These are phyloP conservation scores for Gryon sp. DNA, from an alignment of 1,140 invertebrate species.

Conservation along the genomic window DNA sequence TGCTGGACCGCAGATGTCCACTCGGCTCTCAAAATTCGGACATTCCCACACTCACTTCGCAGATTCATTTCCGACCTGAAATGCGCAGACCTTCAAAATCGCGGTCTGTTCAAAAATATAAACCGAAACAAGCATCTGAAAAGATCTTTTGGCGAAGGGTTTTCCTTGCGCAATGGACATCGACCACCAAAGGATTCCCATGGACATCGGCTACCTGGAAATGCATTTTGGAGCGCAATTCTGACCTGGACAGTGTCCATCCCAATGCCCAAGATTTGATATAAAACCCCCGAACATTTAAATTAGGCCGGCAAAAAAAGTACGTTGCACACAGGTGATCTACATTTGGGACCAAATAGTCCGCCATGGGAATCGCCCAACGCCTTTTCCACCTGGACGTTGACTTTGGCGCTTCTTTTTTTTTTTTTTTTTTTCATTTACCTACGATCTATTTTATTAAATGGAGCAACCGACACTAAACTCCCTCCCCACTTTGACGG, in stretches of 20 bases:
- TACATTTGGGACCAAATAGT: conserved; percentile 53
- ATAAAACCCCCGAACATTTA: conserved; percentile 66
- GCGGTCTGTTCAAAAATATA: conserved; percentile 33
- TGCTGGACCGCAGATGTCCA: conserved; percentile 59
- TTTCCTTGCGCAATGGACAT: conserved; percentile 59
- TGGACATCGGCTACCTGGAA: conserved; percentile 70
- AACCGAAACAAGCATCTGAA: conserved; percentile 12
- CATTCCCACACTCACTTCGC: conserved; percentile 47
- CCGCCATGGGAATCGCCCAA: conserved; percentile 52
- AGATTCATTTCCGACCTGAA: conserved; percentile 31
- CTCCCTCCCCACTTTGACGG: conserved; percentile 43
- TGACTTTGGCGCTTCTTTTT: conserved; percentile 44
- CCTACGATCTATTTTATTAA: conserved; percentile 67
- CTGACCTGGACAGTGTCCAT: conserved; percentile 72
- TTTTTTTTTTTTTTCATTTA: conserved; percentile 46
- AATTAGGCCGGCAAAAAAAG: conserved; percentile 75
- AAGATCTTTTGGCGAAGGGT: conserved; percentile 52
- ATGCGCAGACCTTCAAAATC: background rate
- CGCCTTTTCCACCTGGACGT: conserved; percentile 59
- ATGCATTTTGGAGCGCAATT: conserved; percentile 34
- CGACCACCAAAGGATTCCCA: conserved; percentile 70
- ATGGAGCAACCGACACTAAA: conserved; percentile 68
- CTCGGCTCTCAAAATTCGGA: background rate
- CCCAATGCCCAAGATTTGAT: conserved; percentile 51
- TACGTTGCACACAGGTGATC: conserved; percentile 72